phyloP scores from a whole-genome alignment of 1,140 invertebrate species.

The Phymastichus coffea region DNA sequence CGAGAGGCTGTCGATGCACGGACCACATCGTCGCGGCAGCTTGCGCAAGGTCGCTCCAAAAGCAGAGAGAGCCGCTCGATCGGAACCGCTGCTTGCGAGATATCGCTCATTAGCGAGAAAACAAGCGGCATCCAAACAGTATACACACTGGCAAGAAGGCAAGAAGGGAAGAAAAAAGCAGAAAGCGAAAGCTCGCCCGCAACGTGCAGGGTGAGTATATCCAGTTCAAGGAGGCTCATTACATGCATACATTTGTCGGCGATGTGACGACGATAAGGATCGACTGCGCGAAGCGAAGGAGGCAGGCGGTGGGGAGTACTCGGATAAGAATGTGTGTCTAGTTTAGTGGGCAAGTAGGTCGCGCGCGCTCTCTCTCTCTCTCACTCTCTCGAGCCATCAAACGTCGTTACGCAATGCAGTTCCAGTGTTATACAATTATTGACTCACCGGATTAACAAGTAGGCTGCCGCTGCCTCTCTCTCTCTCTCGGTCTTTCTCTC shows the following conservation, averaged over 20 bases:
- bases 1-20: too few relatives aligned
- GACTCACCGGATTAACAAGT: conserved; percentile 58
- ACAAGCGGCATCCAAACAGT: background rate
- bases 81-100: background rate
- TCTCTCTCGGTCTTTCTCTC: conserved; percentile 15
- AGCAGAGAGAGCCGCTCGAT: too few relatives aligned
- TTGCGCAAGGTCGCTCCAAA: too few relatives aligned
- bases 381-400: background rate
- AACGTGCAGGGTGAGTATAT: too few relatives aligned
- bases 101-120: background rate
- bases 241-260: too few relatives aligned
- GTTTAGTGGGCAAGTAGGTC: conserved; percentile 62
- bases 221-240: too few relatives aligned
- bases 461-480: conserved; percentile 46
- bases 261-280: too few relatives aligned
- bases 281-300: background rate
- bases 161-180: too few relatives aligned
- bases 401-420: conserved; percentile 50
- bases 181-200: too few relatives aligned
- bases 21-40: too few relatives aligned
- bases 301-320: background rate
- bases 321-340: conserved; percentile 62
- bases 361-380: conserved; percentile 32
- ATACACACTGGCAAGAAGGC: too few relatives aligned
- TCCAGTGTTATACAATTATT: conserved; percentile 59